Percentiles rank a stretch among this genome's conserved stretches.
These are phyloP conservation scores for Julus scanicus DNA, from an alignment of 2,888 invertebrate species.

Conservation along the genomic window DNA sequence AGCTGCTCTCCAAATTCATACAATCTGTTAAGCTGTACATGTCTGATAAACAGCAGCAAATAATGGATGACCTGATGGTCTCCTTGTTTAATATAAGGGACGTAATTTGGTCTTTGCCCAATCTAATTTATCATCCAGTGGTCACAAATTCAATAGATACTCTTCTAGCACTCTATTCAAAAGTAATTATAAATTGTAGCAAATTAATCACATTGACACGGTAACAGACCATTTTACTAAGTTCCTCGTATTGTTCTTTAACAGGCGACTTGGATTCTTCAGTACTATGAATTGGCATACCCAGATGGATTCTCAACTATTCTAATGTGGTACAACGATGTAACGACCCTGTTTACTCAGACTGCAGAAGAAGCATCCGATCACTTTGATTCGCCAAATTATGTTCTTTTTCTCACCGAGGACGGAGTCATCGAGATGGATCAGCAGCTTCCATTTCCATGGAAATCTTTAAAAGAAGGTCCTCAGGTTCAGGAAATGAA, in stretches of 20 bases:
- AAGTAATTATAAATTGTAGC: neutral
- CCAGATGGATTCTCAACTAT: constrained; percentile 48
- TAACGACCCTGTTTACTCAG: constrained; percentile 66
- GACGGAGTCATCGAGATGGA: constrained; percentile 81
- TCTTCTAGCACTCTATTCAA: neutral
- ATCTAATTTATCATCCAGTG: constrained; percentile 5
- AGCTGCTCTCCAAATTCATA: constrained; percentile 10
- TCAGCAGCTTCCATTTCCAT: constrained; percentile 89
- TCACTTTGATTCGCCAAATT: constrained; percentile 67
- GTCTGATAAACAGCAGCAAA: constrained; percentile 31
- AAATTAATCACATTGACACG: neutral
- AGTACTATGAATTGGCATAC: constrained; percentile 54
- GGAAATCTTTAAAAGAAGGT: constrained; percentile 67
- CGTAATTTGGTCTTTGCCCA: constrained; percentile 30
- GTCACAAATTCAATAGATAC: neutral
- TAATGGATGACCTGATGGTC: constrained; percentile 50
- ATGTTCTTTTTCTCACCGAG: constrained; percentile 78
- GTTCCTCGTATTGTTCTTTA: neutral
- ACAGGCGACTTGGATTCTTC: constrained; percentile 55
- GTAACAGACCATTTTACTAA: neutral
- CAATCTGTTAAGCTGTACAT: constrained; percentile 41
- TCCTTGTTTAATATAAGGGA: constrained; percentile 21
- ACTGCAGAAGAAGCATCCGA: constrained; percentile 78
- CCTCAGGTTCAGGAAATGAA: constrained; percentile 51
- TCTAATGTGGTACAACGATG: constrained; percentile 41